Conservation (phyloP, 2,797 vertebrate species). For the Rhinophrynus dorsalis region DNA sequence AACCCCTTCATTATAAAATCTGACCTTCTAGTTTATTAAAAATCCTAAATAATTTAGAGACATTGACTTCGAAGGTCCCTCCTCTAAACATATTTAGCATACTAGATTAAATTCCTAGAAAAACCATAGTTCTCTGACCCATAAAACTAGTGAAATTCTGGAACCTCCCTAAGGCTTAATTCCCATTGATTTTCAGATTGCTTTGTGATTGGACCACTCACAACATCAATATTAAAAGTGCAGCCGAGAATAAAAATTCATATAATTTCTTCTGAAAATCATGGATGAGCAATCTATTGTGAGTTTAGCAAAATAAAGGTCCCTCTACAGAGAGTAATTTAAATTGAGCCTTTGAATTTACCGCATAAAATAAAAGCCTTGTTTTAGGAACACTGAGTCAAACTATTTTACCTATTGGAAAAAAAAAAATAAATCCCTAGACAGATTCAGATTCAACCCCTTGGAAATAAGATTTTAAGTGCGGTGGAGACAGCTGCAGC, state of each 20-base stretch:
- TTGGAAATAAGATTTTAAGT: too few relatives aligned
- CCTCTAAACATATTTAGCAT: slow-evolving; percentile 38
- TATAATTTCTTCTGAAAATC: neutral
- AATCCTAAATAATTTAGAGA: slow-evolving; percentile 21
- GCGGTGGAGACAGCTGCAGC: too few relatives aligned
- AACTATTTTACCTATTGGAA: too few relatives aligned
- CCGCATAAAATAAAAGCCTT: too few relatives aligned
- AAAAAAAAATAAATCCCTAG: too few relatives aligned
- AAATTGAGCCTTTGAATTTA: too few relatives aligned
- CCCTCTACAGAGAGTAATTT: neutral
- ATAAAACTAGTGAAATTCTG: slow-evolving; percentile 32
- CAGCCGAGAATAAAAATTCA: slow-evolving; percentile 19
- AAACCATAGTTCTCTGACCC: slow-evolving; percentile 37
- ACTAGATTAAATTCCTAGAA: slow-evolving; percentile 44
- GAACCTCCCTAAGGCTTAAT: slow-evolving; percentile 16
- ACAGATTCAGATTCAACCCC: too few relatives aligned
- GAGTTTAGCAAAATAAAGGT: neutral
- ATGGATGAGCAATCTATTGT: neutral
- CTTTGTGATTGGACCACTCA: slow-evolving; percentile 13
- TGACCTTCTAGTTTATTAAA: slow-evolving; percentile 41
- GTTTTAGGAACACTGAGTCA: too few relatives aligned
- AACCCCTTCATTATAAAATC: slow-evolving; percentile 19
- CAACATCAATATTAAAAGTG: slow-evolving; percentile 8
- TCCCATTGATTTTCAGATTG: slow-evolving; percentile 31
- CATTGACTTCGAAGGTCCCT: slow-evolving; percentile 25